Base-by-base conservation (phyloP, 2,797 vertebrate genomes). In the Mus spretus region DNA sequence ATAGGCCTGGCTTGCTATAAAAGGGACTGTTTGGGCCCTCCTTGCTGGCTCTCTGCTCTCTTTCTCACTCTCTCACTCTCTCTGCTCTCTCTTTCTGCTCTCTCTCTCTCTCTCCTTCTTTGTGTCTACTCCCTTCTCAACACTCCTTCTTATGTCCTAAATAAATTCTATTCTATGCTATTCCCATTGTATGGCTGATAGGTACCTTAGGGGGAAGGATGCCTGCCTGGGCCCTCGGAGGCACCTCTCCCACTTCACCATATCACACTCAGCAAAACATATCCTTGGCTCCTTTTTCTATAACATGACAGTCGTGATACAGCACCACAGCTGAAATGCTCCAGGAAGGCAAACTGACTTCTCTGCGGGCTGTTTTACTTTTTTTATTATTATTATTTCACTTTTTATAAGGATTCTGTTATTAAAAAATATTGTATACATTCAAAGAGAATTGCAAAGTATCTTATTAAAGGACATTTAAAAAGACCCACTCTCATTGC, bases 341-440 rank as follows among this genome's bases (percentile, higher is more conserved):
- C 89, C n/a, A 14, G 26, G 11, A 90, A 34, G 82, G 65, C 17
- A 83, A 24, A 59, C 63, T 78, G 61, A 87, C 47, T 82, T 78
- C 61, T 82, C 40, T 75, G n/a, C 82, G 34, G 75, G 74, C 40
- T 63, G 20, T 47, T 86, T 63, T 55, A 90, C 47, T 89, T 91
- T 74, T 89, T 91, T 74, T 1, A 37, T 17, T 31, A 31, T 65
- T 65, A n/a, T n/a, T n/a, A 40, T 55, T 82, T 72, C n/a, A 87
- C 50, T 50, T 91, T 91, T 89, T 72, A 3, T 6, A 93, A 94
- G 67, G 1, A 28, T 47, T 93, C 88, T 72, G 40, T 77, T 37
- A 31, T 79, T 53, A 13, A 78, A 89, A 95, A 82, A 77, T 28
- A 90, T 92, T 40, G 6, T 24, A 63, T 63, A 50, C 1, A 92